Evolutionary conservation across 2,888 invertebrate species (phyloP), one percentile per base, ranked within the genome.

Genomic region (Zeuzera pyrina): DNA sequence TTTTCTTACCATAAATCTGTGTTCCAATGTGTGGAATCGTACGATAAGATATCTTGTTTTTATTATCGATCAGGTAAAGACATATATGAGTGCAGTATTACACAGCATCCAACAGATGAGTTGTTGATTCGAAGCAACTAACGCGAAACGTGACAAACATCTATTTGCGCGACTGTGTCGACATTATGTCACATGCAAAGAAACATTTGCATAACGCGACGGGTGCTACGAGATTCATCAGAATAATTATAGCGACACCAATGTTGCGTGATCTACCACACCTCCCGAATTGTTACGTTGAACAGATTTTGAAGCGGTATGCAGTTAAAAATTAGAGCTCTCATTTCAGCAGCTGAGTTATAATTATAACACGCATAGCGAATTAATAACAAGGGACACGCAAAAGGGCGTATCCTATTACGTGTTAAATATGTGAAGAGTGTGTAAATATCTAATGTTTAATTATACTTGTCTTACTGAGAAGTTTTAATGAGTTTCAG

Each of bases 351-450:
- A 57, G 59, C 40, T 37, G 36, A 35, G 42, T 43, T 43, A 37
- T 36, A 47, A 49, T 43, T 43, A 37, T 36, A 47, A 49, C 55
- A 50, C 55, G 52, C 47, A 52, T 49, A 45, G 41, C 47, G 46
- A 51, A 46, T 56, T 56, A 52, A 56, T 60, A 49, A 54, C 45
- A 35, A 37, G 43, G 35, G 48, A 43, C 62, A 61, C 58, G 57
- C 54, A 46, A 53, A 52, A 49, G 55, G 57, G 57, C 49, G 51
- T 49, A 45, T 47, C 43, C 47, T 45, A 47, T 54, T 42, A 51
- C 43, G 52, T 49, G 50, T 52, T 49, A 56, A 56, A 53, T 52
- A 52, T 45, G 50, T 47, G 45, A 50, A 52, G 41, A 43, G 42
- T 50, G 47, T 42, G 42, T 45, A 49, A 52, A 57, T 54, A 53